Percentiles rank a stretch among this genome's conserved stretches.
Conservation (phyloP, 2,888 invertebrate genomes). For the Metopia argyrocephala region DNA sequence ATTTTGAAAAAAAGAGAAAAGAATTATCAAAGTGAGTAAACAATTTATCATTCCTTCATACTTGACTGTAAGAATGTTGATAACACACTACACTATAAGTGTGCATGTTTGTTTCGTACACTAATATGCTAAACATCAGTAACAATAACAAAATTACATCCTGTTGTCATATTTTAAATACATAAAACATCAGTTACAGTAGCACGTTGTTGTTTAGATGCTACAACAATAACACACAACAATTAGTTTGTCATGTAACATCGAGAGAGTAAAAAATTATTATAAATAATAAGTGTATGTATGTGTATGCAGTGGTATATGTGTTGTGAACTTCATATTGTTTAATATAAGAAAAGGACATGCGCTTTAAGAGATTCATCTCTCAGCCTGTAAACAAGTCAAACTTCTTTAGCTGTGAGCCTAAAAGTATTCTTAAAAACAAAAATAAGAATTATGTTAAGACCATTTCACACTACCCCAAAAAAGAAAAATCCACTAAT, state of each 20-base stretch:
- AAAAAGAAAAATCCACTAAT: background rate
- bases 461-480: too few relatives aligned
- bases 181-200: background rate
- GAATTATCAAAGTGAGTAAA: background rate
- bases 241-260: background rate
- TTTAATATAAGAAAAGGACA: too few relatives aligned
- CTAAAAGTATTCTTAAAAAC: too few relatives aligned
- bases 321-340: too few relatives aligned
- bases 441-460: too few relatives aligned
- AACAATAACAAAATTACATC: background rate
- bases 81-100: too few relatives aligned
- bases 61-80: background rate
- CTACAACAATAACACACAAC: background rate
- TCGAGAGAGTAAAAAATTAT: background rate
- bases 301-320: too few relatives aligned
- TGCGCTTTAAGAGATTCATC: slow-evolving; percentile 47
- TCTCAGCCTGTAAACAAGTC: too few relatives aligned
- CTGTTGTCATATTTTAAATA: background rate
- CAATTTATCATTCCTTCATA: background rate
- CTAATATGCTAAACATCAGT: background rate
- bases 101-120: background rate
- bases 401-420: too few relatives aligned
- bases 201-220: background rate
- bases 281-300: background rate
- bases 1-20: background rate